Base-by-base conservation (phyloP, 1,140 invertebrate genomes). In the Drosophila equinoxialis region DNA sequence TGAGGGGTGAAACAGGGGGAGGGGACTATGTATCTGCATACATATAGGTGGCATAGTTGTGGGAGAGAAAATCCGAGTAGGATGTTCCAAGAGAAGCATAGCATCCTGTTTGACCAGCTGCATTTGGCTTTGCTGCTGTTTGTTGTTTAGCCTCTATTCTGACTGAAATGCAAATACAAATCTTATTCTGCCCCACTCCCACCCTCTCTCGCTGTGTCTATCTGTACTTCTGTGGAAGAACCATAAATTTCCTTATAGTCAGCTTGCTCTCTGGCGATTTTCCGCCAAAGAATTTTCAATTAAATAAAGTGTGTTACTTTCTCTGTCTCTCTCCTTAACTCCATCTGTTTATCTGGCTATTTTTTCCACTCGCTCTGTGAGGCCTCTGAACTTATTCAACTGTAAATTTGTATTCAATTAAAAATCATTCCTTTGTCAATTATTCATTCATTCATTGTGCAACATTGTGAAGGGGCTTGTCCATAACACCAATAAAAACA, bases 381-480 rank as follows among this genome's bases (percentile, higher is more conserved):
- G 60, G 74, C 62, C 73, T 39, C 10, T 13, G 67, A 65, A 77
- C 59, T 60, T 70, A 71, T 78, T 79, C 75, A 78, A 71, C 77
- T 79, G 77, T 78, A 73, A 79, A 79, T 79, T 79, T 79, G 70
- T 79, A 79, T 79, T 79, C 77, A 79, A 79, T 79, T 79, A 79
- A 79, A 79, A 79, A 79, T 79, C 70, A 79, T 78, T 78, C 78
- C 77, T 79, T 79, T 79, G 75, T 79, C 77, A 78, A 79, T 79
- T 79, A 79, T 79, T 79, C 75, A 51, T 51, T 51, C 45, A 79
- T 79, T 79, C 75, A 66, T 77, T 77, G 75, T 71, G 67, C 74
- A 77, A 65, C 74, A 68, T 17, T 23, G 60, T 23, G 17, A 17
- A 14, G 11, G 41, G 23, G 20, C 10, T 20, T 11, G 10, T 20